Base-by-base conservation (phyloP, 2,888 invertebrate species). In the Palloptera scutellata region DNA sequence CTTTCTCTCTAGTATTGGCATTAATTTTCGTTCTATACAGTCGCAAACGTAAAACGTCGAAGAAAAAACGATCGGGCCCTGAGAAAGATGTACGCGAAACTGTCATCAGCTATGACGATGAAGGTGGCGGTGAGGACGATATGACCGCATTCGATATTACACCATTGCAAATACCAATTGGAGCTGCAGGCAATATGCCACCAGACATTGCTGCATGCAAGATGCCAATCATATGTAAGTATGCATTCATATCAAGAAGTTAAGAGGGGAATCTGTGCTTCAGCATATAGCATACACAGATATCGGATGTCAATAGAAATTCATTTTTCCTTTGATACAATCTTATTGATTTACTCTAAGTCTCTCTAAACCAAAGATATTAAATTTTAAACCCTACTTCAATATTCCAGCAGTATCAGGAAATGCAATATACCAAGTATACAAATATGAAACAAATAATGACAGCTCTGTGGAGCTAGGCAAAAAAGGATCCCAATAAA, bases 101-200 rank as follows among this genome's bases (percentile, higher is more conserved):
- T 85, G 97, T 99, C 79, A 96, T 99, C 83, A 97, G 96, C 86
- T 99, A 99, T 80, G 97, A 98, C 80, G 98, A 99, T 82, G 98
- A 99, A 86, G 95, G 95, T 43, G 98, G 98, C 79, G 98, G 98
- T 76, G 97, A 99, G 85, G 98, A 98, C 79, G 99, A 99, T 84
- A 98, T 98, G 94, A 97, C 98, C 59, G 97, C 97, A 20, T 99
- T 98, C 86, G 98, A 99, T 83, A 98, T 99, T 81, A 97, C 96
- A 17, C 96, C 97, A 17, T 89, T 99, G 60, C 95, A 98, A 85
- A 99, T 97, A 84, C 97, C 97, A 51, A 93, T 97, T 76, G 95
- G 95, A 74, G 81, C 80, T 64, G 74, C 73, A 57, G 94, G 94
- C 79, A 93, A 92, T 13, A 88, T 94, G 79, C 93, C 94, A 69